Base-by-base conservation (phyloP, 2,113 vertebrate species). In the Aplodontia rufa region DNA sequence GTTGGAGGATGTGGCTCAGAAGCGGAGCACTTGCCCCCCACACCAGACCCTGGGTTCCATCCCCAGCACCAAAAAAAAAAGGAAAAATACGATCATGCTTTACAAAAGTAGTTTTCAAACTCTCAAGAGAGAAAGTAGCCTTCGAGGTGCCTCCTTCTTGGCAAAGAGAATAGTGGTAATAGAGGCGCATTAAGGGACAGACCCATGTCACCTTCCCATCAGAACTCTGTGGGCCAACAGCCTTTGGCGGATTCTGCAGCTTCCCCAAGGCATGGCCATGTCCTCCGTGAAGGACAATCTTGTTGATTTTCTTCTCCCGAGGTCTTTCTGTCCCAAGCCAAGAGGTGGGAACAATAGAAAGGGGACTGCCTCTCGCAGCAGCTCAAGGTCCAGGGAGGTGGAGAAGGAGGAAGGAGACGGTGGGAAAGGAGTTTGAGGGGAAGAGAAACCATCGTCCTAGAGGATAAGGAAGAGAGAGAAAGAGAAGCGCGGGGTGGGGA, bases 151-250 rank as follows among this genome's bases (percentile, higher is more conserved):
- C 24, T n/a, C 12, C 0, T 66, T 81, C 30, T 6, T 11, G 11
- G 24, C 0, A 1, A 51, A 75, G 12, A 75, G 35, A 47, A 26
- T 0, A 87, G 12, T 17, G 42, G 6, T 19, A 7, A 35, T 42
- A 10, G n/a, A 32, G 42, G 32, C 14, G 1, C 7, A 35, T 8
- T 8, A 42, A 14, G 14, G 16, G 24, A 16, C 12, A 30, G 37
- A 8, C 11, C 60, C 16, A 24, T 2, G 16, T 49, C 71, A 9
- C 26, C 35, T 55, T 42, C 24, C 30, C 14, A 3, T 51, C 74
- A 60, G 32, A 95, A 45, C 51, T 14, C 14, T 20, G 0, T 2
- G 17, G 76, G 14, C 37, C 47, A n/a, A 2, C 35, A 76, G 66
- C 42, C 51, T 22, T 17, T 13, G 20, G 76, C 12, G 37, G 62